Conservation (phyloP, 2,888 invertebrate species). For the Toxonevra muliebris region DNA sequence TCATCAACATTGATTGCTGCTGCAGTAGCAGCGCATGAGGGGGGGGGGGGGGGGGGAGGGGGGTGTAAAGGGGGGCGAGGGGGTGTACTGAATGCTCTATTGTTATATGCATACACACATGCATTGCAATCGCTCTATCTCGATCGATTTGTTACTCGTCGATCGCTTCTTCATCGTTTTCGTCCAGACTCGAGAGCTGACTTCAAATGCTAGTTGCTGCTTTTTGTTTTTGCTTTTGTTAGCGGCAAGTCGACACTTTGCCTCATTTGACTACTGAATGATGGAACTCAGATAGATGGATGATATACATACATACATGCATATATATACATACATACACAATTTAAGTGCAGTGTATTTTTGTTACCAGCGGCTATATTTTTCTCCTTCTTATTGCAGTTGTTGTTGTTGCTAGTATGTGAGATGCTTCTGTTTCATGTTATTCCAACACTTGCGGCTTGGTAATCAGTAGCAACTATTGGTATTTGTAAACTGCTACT, state of each 20-base stretch:
- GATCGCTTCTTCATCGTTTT: too few relatives aligned
- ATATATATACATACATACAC: neutral
- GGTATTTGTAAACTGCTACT: too few relatives aligned
- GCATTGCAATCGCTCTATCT: too few relatives aligned
- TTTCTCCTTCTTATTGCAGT: neutral
- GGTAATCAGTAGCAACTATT: too few relatives aligned
- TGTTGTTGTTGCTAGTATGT: neutral
- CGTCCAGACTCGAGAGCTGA: too few relatives aligned
- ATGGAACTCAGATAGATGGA: neutral
- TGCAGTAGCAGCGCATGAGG: neutral
- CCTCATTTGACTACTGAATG: conserved; percentile 17
- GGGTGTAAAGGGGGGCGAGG: too few relatives aligned
- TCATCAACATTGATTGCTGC: conserved; percentile 24
- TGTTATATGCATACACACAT: too few relatives aligned
- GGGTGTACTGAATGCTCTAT: too few relatives aligned
- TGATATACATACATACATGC: neutral
- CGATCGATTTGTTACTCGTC: too few relatives aligned
- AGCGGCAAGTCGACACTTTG: conserved; percentile 17
- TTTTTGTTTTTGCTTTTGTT: neutral
- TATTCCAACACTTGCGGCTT: too few relatives aligned
- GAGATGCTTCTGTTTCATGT: too few relatives aligned
- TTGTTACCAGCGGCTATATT: conserved; percentile 11
- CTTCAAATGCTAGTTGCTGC: too few relatives aligned
- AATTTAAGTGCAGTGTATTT: neutral
- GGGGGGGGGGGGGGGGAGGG: conserved; percentile 4